Evolutionary conservation across 2,113 vertebrate genomes (phyloP), one percentile per base, ranked within the genome.

Genomic region (Platichthys flesus): DNA sequence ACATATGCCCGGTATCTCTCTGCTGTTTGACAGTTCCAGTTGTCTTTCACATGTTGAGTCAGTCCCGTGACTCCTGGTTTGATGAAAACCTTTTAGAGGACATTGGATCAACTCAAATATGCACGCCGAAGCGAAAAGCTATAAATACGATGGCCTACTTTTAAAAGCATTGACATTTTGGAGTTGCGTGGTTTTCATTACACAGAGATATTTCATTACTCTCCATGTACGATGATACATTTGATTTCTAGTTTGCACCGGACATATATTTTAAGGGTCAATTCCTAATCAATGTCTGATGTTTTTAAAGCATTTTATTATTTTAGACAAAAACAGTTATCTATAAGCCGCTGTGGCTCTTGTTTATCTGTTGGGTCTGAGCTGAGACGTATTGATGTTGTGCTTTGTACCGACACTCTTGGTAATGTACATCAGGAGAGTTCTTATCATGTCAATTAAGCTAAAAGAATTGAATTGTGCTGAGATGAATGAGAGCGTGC

Each of bases 371-470:
- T 55, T 21, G n/a, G 45, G 15, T 14, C 12, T 14, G 45, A 3
- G 21, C 51, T 23, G 23, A 59, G 58, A 37, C 0, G 5, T 52
- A 66, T 42, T 45, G 69, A 73, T 63, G 54, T 24, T 16, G 20
- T n/a, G 57, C 63, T 55, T 58, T 18, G 56, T n/a, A 4, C 20
- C 2, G 12, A 42, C 40, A 13, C 40, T 42, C 40, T 13, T 10
- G 23, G 28, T 79, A 67, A 74, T n/a, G 31, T 49, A 71, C 28
- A 65, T 47, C 49, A 24, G 52, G 57, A 71, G 42, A 23, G 9
- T 20, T 35, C 26, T 69, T 37, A 21, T 63, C 20, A 8, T 40
- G 20, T 63, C 73, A 67, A 67, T 74, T 71, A 82, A 63, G 71
- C 68, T 28, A 52, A 23, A 28, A 4, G 31, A 70, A 64, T 60